Conservation (phyloP, 2,113 vertebrate genomes). For the Brachyistius frenatus region DNA sequence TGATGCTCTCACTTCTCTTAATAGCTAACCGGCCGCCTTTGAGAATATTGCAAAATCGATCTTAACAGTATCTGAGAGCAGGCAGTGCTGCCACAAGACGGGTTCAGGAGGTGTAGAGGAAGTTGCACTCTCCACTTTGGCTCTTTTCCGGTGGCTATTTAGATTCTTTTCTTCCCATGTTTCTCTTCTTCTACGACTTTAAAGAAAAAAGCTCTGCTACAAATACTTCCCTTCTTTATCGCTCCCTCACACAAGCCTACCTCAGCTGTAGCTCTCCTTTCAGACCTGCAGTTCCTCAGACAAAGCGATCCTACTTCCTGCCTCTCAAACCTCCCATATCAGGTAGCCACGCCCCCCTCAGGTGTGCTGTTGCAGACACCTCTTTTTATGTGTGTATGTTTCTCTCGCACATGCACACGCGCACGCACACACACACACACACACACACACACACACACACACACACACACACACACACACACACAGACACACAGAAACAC, state of each 20-base stretch:
- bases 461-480: too few relatives aligned
- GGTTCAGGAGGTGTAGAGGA: not conserved
- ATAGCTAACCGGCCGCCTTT: too few relatives aligned
- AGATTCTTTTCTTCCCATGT: not conserved
- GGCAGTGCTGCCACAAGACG: not conserved
- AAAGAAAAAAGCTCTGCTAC: too few relatives aligned
- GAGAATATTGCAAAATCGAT: not conserved
- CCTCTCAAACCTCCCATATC: slow-evolving; percentile 27
- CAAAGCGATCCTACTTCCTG: slow-evolving; percentile 64
- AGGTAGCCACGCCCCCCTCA: slow-evolving; percentile 64
- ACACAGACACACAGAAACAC: too few relatives aligned
- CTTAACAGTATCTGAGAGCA: not conserved
- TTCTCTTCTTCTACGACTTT: not conserved
- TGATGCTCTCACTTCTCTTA: slow-evolving; percentile 9
- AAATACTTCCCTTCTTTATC: too few relatives aligned
- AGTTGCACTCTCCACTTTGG: not conserved
- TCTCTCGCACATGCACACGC: not conserved
- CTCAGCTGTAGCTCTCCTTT: not conserved
- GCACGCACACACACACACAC: too few relatives aligned
- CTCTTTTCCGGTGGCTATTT: not conserved
- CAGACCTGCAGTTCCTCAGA: slow-evolving; percentile 39
- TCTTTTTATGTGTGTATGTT: slow-evolving; percentile 1
- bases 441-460: too few relatives aligned
- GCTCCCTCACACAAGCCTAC: not conserved
- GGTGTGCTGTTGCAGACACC: slow-evolving; percentile 44